Evolutionary conservation across 2,888 invertebrate species (phyloP).

Genomic region (Octonoba sinensis): DNA sequence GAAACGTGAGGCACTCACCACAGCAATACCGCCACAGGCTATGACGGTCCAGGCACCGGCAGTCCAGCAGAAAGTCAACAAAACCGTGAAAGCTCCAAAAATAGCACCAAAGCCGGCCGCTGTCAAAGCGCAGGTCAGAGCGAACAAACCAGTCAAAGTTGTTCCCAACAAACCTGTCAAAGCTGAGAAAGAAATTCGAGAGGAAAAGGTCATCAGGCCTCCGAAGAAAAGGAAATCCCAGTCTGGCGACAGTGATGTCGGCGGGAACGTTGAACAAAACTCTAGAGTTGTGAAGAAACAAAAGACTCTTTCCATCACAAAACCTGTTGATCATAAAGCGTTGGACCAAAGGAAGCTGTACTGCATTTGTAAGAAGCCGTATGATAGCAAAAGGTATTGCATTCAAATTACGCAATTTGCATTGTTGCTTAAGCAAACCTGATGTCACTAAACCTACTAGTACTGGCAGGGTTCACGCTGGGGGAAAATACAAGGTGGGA

Average conservation of each 20-base stretch:
- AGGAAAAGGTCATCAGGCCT: slow-evolving; percentile 44
- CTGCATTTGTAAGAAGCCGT: slow-evolving; percentile 92
- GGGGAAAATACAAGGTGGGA: too few species aligned
- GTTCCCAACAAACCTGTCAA: slow-evolving; percentile 15
- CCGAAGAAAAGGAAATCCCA: slow-evolving; percentile 65
- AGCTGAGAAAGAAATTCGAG: slow-evolving; percentile 25
- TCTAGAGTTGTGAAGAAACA: slow-evolving; percentile 61
- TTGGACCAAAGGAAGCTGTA: slow-evolving; percentile 72
- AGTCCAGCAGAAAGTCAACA: slow-evolving; percentile 8
- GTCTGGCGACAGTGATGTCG: slow-evolving; percentile 61
- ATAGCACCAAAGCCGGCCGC: background rate
- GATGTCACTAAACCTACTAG: too few species aligned
- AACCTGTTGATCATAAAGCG: slow-evolving; percentile 50
- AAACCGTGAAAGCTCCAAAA: slow-evolving; percentile 4
- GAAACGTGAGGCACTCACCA: slow-evolving; percentile 47
- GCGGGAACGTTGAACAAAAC: slow-evolving; percentile 20
- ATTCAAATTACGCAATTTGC: background rate
- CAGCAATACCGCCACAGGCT: slow-evolving; percentile 43
- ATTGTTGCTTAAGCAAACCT: too few species aligned
- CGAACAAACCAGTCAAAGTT: slow-evolving; percentile 1
- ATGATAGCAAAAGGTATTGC: slow-evolving; percentile 89
- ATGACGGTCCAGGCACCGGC: slow-evolving; percentile 32
- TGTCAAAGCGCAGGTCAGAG: background rate
- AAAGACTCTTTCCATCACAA: slow-evolving; percentile 55
- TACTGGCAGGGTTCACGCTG: too few species aligned